Evolutionary conservation across 1,140 invertebrate species (phyloP).

Genomic region (Antheraea mylitta): DNA sequence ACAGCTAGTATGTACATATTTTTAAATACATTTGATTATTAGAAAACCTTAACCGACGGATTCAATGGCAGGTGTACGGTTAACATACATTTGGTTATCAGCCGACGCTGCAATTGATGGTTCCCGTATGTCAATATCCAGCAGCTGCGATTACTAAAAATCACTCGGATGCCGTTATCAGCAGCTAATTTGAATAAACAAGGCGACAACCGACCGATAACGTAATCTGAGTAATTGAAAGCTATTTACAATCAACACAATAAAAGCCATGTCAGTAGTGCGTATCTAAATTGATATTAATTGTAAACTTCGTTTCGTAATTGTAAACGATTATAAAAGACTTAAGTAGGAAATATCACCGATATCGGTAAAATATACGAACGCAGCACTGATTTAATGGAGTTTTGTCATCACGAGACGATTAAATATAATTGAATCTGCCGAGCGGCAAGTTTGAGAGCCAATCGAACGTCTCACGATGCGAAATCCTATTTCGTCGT

Average conservation of each 20-base stretch:
- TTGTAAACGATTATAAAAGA: too few relatives aligned
- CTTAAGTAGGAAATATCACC: too few relatives aligned
- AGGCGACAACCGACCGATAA: background rate
- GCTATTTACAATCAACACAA: background rate
- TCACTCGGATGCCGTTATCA: background rate
- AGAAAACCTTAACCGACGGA: too few relatives aligned
- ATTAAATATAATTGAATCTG: constrained; percentile 58
- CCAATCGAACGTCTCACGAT: constrained; percentile 54
- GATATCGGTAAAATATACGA: constrained; percentile 26
- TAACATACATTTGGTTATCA: constrained; percentile 74
- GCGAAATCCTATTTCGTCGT: constrained; percentile 40
- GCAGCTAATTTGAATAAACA: background rate
- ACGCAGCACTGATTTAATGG: constrained; percentile 26
- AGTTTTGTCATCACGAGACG: constrained; percentile 42
- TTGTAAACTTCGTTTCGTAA: background rate
- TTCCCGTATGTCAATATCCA: constrained; percentile 22
- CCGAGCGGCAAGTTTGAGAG: constrained; percentile 40
- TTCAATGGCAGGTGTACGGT: constrained; percentile 70
- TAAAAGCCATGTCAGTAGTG: background rate
- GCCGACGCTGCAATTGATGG: constrained; percentile 59
- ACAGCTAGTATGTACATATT: too few relatives aligned
- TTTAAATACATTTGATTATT: too few relatives aligned
- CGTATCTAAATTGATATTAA: background rate
- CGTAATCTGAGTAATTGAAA: background rate
- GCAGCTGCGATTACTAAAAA: background rate